These are phyloP conservation scores for Scaptomyza montana DNA, from an alignment of 1,140 invertebrate species.

Conservation along the genomic window DNA sequence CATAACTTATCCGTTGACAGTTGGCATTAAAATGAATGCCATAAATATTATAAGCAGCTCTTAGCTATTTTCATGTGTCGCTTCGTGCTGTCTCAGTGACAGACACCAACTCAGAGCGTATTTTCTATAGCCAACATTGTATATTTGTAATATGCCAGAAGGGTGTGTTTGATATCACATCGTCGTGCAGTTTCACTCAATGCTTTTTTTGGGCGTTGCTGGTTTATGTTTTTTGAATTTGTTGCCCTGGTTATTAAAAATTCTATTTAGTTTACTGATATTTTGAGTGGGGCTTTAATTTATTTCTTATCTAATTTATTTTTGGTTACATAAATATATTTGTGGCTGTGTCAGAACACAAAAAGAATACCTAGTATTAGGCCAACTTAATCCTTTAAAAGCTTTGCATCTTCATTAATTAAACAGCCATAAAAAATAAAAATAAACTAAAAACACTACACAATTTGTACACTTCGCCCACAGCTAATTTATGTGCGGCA, in stretches of 20 bases:
- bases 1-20: constrained; percentile 70
- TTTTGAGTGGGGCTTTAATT: constrained; percentile 13
- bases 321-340: not conserved
- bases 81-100: constrained; percentile 7
- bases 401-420: constrained; percentile 47
- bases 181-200: no score
- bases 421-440: constrained; percentile 47
- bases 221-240: constrained; percentile 59
- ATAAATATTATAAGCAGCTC: constrained; percentile 77
- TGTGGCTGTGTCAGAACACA: constrained; percentile 19
- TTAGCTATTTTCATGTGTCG: constrained; percentile 20
- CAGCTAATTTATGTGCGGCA: constrained; percentile 36
- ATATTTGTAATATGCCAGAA: no score
- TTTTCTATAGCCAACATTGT: constrained; percentile 9
- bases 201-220: no score
- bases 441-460: not conserved
- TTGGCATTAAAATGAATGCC: constrained; percentile 76
- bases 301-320: constrained; percentile 29
- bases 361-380: not conserved
- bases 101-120: constrained; percentile 57
- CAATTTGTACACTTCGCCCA: constrained; percentile 9
- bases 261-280: constrained; percentile 41
- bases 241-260: constrained; percentile 51
- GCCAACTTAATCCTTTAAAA: not conserved
- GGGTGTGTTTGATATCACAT: no score